Percentiles rank a stretch among this genome's conserved stretches.
Evolutionary conservation across 2,888 invertebrate genomes (phyloP).

Genomic region (Mesochorus sp.): DNA sequence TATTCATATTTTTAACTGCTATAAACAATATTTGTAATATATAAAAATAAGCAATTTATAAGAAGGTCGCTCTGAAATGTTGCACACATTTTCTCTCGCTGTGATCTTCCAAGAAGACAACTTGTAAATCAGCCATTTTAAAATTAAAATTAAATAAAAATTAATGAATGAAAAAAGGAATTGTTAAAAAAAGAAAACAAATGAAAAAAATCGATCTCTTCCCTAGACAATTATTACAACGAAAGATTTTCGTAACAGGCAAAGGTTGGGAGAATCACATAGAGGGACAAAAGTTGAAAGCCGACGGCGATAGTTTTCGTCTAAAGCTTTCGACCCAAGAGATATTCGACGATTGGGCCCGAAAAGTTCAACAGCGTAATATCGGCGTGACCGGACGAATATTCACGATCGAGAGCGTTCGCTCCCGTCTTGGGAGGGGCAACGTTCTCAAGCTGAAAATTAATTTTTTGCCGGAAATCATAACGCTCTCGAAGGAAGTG

Average conservation of each 20-base stretch:
- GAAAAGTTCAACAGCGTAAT: slow-evolving; percentile 96
- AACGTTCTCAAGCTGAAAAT: slow-evolving; percentile 95
- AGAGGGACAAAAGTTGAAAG: slow-evolving; percentile 98
- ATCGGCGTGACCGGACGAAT: slow-evolving; percentile 97
- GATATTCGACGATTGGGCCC: slow-evolving; percentile 99
- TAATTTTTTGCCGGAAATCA: slow-evolving; percentile 99
- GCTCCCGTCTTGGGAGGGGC: slow-evolving; percentile 89
- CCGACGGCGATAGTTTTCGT: slow-evolving; percentile 98
- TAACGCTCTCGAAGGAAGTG: slow-evolving; percentile 98
- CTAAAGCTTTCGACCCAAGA: slow-evolving; percentile 97
- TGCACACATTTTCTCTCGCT: too few relatives aligned
- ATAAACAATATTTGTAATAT: too few relatives aligned
- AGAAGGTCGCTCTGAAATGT: neutral
- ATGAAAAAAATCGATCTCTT: too few relatives aligned
- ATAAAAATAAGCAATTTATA: too few relatives aligned
- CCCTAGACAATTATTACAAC: neutral
- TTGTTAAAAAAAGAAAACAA: too few relatives aligned
- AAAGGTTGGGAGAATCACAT: slow-evolving; percentile 99
- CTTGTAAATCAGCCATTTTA: too few relatives aligned
- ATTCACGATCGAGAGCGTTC: slow-evolving; percentile 94
- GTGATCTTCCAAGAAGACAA: too few relatives aligned
- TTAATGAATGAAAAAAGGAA: too few relatives aligned
- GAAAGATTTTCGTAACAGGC: slow-evolving; percentile 81
- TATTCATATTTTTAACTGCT: too few relatives aligned
- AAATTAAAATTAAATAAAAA: too few relatives aligned